phyloP scores from a whole-genome alignment of 2,797 vertebrate species.

The Okamejei kenojei region DNA sequence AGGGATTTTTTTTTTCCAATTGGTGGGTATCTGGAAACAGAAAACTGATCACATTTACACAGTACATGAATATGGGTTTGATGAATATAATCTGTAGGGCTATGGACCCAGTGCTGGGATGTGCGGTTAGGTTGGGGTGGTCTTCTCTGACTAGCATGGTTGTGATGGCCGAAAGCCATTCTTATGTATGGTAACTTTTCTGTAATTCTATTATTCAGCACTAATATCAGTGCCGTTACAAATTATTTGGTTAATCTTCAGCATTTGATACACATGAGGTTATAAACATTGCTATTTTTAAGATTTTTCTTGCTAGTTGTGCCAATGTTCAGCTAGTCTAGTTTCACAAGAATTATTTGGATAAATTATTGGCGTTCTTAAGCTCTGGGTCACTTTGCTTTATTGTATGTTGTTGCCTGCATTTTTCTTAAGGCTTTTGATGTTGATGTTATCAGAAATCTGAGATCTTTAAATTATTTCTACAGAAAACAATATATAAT shows the following conservation, averaged over 20 bases:
- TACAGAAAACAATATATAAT: background rate
- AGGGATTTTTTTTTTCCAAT: too few relatives aligned
- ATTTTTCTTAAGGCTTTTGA: too few relatives aligned
- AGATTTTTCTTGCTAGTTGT: too few relatives aligned
- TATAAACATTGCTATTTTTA: background rate
- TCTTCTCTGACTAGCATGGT: too few relatives aligned
- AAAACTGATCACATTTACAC: too few relatives aligned
- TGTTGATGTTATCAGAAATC: too few relatives aligned
- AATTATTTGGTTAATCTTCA: background rate
- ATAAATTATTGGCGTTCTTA: background rate
- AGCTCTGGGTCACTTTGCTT: background rate
- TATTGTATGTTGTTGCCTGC: background rate
- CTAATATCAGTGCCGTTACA: background rate
- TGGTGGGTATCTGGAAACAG: too few relatives aligned
- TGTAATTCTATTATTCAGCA: background rate
- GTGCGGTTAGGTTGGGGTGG: too few relatives aligned
- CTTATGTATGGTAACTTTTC: background rate
- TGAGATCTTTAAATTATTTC: background rate
- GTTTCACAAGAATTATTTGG: background rate
- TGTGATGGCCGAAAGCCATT: too few relatives aligned
- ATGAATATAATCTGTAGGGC: too few relatives aligned
- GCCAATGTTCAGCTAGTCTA: background rate
- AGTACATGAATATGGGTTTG: too few relatives aligned
- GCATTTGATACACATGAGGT: background rate
- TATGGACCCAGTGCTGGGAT: too few relatives aligned